phyloP scores from a whole-genome alignment of 2,797 vertebrate genomes.

The Halcyon chelicuti region DNA sequence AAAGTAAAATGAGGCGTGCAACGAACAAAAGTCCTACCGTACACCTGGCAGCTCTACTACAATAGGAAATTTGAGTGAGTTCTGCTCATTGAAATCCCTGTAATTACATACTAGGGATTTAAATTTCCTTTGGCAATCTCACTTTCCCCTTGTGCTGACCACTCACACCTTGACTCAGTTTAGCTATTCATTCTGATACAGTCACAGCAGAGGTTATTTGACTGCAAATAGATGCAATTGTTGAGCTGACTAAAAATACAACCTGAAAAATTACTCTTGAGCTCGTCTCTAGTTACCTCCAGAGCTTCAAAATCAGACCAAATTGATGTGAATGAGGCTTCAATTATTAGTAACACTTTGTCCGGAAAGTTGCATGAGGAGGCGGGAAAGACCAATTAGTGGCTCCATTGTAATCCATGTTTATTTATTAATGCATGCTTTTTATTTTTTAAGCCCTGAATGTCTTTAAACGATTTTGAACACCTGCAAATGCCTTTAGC shows the following conservation, averaged over 20 bases:
- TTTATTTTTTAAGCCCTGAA: neutral
- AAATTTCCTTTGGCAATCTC: neutral
- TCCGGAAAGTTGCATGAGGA: neutral
- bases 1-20: neutral
- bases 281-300: slow-evolving; percentile 27
- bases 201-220: slow-evolving; percentile 55
- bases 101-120: neutral
- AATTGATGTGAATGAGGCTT: neutral
- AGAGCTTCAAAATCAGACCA: slow-evolving; percentile 38
- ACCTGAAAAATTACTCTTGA: slow-evolving; percentile 18
- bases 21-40: neutral
- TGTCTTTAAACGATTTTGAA: slow-evolving; percentile 10
- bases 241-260: slow-evolving; percentile 56
- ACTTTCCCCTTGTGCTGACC: slow-evolving; percentile 21
- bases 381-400: neutral
- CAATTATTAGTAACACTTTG: slow-evolving; percentile 1
- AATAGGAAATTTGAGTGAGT: neutral
- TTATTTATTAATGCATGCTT: slow-evolving; percentile 14
- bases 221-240: slow-evolving; percentile 39
- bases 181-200: slow-evolving; percentile 22
- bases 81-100: neutral
- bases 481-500: neutral
- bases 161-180: neutral
- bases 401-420: neutral
- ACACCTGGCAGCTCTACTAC: neutral